Conservation (phyloP, 2,888 invertebrate genomes). For the Cybosia mesomella region DNA sequence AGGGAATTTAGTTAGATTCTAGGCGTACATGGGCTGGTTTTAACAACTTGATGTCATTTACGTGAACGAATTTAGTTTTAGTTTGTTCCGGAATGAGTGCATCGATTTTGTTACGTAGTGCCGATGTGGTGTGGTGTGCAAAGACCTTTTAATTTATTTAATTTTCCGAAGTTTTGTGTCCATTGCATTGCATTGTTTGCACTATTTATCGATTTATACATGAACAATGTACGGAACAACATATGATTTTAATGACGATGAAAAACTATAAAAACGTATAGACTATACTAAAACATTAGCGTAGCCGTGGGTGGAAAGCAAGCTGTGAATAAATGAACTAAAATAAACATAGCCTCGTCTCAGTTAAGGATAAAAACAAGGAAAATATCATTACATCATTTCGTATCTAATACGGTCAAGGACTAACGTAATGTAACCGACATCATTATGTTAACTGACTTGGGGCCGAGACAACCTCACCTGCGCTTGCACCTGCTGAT, state of each 20-base stretch:
- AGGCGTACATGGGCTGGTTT: too few species aligned
- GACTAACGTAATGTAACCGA: background rate
- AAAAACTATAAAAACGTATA: background rate
- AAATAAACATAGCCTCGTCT: constrained; percentile 1
- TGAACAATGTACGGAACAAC: background rate
- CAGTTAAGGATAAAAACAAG: constrained; percentile 13
- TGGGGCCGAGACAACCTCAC: too few species aligned
- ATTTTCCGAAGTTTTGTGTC: background rate
- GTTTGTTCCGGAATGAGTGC: too few species aligned
- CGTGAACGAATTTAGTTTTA: background rate
- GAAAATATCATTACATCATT: background rate
- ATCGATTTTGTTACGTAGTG: background rate
- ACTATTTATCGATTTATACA: background rate
- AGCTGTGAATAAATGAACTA: background rate
- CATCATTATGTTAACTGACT: background rate
- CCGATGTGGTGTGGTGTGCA: background rate
- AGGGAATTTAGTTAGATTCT: too few species aligned
- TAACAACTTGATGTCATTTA: too few species aligned
- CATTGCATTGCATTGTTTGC: too few species aligned
- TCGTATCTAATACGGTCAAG: background rate
- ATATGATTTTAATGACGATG: background rate
- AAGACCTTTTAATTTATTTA: too few species aligned
- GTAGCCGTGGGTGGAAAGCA: background rate
- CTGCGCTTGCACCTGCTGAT: too few species aligned
- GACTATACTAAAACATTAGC: background rate